Evolutionary conservation across 2,797 vertebrate species (phyloP).

Genomic region (Crax fasciolata): DNA sequence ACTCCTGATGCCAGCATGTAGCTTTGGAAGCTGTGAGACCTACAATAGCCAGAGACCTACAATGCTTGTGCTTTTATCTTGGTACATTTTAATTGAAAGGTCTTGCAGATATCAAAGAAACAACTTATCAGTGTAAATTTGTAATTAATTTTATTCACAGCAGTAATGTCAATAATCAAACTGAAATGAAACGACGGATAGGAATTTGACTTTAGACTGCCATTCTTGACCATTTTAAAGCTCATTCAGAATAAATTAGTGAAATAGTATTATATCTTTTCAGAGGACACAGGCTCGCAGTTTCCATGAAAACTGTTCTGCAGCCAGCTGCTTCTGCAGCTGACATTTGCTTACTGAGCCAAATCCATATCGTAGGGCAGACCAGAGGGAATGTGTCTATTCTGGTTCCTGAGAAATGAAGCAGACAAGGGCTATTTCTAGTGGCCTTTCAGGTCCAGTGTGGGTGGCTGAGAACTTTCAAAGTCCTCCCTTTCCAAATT

Average conservation of each 20-base stretch:
- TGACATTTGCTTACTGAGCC: constrained; percentile 55
- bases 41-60: neutral
- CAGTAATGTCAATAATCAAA: neutral
- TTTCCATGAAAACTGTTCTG: constrained; percentile 45
- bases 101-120: neutral
- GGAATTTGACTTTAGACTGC: neutral
- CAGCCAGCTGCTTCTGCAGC: constrained; percentile 65
- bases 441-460: constrained; percentile 70
- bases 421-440: constrained; percentile 70
- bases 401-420: constrained; percentile 70
- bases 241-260: neutral
- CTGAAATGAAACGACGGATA: neutral
- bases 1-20: neutral
- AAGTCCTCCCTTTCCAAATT: constrained; percentile 54
- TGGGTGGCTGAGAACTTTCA: constrained; percentile 72
- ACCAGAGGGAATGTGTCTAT: constrained; percentile 66
- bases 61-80: neutral
- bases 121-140: neutral
- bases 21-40: neutral
- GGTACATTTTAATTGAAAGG: neutral
- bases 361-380: constrained; percentile 60
- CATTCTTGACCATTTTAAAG: neutral
- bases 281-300: constrained; percentile 28
- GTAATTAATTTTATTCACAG: neutral
- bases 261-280: constrained; percentile 12